phyloP scores from a whole-genome alignment of 1,140 invertebrate genomes.

The Drosophila gunungcola region DNA sequence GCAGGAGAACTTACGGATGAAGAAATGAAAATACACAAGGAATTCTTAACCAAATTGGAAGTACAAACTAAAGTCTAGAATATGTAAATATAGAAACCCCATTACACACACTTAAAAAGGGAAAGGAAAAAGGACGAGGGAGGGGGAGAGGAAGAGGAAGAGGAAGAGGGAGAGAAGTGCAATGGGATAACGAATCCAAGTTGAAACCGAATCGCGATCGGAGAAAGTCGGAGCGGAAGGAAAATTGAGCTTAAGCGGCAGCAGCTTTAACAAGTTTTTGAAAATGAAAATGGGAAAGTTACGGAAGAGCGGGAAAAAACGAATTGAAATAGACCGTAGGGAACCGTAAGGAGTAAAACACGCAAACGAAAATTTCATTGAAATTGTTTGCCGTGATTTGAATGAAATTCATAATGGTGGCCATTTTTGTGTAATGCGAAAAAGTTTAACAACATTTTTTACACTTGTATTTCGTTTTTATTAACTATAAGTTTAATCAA shows the following conservation, averaged over 20 bases:
- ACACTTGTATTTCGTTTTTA: slow-evolving; percentile 82
- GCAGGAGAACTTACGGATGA: slow-evolving; percentile 42
- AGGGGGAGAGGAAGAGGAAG: slow-evolving; percentile 5
- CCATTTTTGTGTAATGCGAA: slow-evolving; percentile 80
- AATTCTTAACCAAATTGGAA: slow-evolving; percentile 83
- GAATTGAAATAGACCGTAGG: slow-evolving; percentile 3
- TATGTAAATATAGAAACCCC: slow-evolving; percentile 65
- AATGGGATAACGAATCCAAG: slow-evolving; percentile 27
- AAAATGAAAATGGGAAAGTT: slow-evolving; percentile 12
- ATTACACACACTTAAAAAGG: slow-evolving; percentile 41
- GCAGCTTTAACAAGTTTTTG: slow-evolving; percentile 55
- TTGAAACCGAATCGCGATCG: slow-evolving; percentile 1
- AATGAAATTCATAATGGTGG: slow-evolving; percentile 85
- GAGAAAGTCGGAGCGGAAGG: slow-evolving; percentile 10
- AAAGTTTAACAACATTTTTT: slow-evolving; percentile 74
- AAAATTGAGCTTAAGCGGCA: slow-evolving; percentile 64
- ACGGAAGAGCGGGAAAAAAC: slow-evolving; percentile 19
- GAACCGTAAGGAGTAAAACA: slow-evolving; percentile 46
- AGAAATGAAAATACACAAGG: slow-evolving; percentile 77
- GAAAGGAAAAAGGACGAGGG: slow-evolving; percentile 18
- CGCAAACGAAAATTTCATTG: slow-evolving; percentile 71
- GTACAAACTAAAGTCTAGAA: slow-evolving; percentile 83
- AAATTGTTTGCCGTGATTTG: slow-evolving; percentile 84
- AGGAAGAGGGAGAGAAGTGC: slow-evolving; percentile 35
- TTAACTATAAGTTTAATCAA: slow-evolving; percentile 71